phyloP scores from a whole-genome alignment of 2,888 invertebrate genomes.

The Malthinus seriepunctatus region DNA sequence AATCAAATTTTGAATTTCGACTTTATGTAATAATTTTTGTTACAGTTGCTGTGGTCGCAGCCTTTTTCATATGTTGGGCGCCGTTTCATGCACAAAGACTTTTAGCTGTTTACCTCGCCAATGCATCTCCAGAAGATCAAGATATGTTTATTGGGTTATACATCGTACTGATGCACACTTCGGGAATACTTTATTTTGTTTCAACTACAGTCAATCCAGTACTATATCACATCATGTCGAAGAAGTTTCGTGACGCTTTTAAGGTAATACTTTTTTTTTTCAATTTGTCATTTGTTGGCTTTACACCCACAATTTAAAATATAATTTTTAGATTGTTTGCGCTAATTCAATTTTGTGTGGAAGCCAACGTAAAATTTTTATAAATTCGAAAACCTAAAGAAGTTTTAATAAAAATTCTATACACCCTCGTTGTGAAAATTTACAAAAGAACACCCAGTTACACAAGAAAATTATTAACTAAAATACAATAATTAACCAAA shows the following conservation, averaged over 20 bases:
- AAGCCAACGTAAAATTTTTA: no score
- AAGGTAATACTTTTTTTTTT: conserved; percentile 62
- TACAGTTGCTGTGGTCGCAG: conserved; percentile 85
- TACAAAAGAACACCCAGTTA: no score
- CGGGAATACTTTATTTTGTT: conserved; percentile 87
- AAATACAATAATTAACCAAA: no score
- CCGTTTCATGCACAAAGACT: conserved; percentile 92
- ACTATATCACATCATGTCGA: conserved; percentile 91
- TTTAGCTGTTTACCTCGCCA: conserved; percentile 73
- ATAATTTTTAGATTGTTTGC: no score
- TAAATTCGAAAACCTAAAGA: no score
- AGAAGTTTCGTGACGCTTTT: conserved; percentile 90
- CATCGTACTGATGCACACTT: conserved; percentile 69
- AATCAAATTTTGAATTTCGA: no score
- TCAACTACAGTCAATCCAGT: conserved; percentile 92
- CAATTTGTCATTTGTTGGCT: conserved; percentile 10
- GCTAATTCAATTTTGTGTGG: no score
- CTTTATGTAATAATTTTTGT: conserved; percentile 34
- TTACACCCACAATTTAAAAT: no score
- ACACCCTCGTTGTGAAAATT: no score
- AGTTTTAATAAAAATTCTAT: no score
- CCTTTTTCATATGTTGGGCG: conserved; percentile 87
- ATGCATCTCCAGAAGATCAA: conserved; percentile 37
- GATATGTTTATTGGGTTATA: conserved; percentile 20
- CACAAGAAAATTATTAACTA: no score